Conservation (phyloP, 2,888 invertebrate species). For the Tanypteryx hageni region DNA sequence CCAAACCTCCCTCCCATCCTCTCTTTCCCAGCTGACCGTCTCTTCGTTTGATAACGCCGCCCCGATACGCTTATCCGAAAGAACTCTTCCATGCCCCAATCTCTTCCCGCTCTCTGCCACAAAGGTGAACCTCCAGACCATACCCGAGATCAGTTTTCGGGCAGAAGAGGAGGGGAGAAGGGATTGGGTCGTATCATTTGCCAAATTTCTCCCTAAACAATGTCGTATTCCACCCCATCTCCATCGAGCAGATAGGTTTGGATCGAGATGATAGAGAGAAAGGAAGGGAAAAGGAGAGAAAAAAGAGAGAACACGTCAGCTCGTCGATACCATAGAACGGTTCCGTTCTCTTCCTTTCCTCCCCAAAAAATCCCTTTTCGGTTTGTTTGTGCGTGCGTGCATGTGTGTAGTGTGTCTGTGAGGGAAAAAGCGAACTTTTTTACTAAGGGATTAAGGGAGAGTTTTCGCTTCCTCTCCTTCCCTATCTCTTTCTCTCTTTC, state of each 20-base stretch:
- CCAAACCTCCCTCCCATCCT: background rate
- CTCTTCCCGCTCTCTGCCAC: background rate
- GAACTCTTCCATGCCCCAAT: background rate
- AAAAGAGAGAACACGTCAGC: background rate
- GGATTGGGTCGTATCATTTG: background rate
- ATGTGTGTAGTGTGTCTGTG: background rate
- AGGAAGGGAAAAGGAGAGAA: background rate
- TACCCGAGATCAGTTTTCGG: background rate
- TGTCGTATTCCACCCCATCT: background rate
- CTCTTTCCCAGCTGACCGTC: background rate
- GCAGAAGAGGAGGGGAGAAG: background rate
- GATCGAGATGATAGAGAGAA: background rate
- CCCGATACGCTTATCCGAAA: background rate
- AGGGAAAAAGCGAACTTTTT: background rate
- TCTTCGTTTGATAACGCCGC: background rate
- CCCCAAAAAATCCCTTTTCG: background rate
- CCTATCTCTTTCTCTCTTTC: too few species aligned
- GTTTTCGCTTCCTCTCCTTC: background rate
- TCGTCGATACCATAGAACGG: background rate
- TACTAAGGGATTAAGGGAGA: constrained; percentile 5
- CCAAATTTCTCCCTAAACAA: background rate
- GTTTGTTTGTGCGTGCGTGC: background rate
- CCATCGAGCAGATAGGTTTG: background rate
- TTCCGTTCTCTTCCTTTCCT: background rate
- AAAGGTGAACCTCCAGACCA: background rate